A percentile compares a stretch with the other conserved stretches of the same genome.
Evolutionary conservation across 1,140 invertebrate species (phyloP).

Genomic region (Drosophila simulans): DNA sequence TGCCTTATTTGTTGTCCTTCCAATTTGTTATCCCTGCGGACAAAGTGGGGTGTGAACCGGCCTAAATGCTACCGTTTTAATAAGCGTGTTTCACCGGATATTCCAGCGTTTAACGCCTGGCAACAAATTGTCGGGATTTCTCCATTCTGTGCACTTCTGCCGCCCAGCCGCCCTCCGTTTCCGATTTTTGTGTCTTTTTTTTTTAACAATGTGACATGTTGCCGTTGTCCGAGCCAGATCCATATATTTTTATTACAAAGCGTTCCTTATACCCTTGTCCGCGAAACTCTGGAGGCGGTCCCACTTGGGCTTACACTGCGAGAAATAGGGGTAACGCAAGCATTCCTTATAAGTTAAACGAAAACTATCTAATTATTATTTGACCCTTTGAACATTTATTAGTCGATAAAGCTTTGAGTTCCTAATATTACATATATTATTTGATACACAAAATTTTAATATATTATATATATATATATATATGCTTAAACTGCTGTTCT

Average conservation of each 20-base stretch:
- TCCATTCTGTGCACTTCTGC: conserved; percentile 6
- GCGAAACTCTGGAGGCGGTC: conserved; percentile 17
- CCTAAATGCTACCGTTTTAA: conserved; percentile 42
- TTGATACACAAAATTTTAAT: too few species aligned
- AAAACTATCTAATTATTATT: too few species aligned
- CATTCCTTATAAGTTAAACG: too few species aligned
- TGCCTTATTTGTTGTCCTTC: conserved; percentile 21
- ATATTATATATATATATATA: too few species aligned
- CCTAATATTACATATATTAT: too few species aligned
- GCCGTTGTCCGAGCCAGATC: conserved; percentile 47
- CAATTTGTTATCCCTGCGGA: conserved; percentile 45
- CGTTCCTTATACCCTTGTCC: conserved; percentile 38
- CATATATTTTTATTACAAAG: conserved; percentile 71
- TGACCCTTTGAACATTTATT: too few species aligned
- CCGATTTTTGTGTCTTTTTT: conserved; percentile 8
- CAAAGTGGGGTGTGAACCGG: conserved; percentile 19
- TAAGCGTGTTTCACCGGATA: conserved; percentile 34
- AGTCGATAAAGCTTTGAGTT: too few species aligned
- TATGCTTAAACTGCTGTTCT: too few species aligned
- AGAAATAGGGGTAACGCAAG: neutral
- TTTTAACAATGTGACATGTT: conserved; percentile 50
- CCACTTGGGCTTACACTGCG: conserved; percentile 2
- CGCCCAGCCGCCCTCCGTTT: conserved; percentile 7
- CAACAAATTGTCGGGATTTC: conserved; percentile 53
- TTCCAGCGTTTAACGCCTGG: conserved; percentile 36